Base-by-base conservation (phyloP, 1,140 invertebrate genomes). In the Globodera rostochiensis region DNA sequence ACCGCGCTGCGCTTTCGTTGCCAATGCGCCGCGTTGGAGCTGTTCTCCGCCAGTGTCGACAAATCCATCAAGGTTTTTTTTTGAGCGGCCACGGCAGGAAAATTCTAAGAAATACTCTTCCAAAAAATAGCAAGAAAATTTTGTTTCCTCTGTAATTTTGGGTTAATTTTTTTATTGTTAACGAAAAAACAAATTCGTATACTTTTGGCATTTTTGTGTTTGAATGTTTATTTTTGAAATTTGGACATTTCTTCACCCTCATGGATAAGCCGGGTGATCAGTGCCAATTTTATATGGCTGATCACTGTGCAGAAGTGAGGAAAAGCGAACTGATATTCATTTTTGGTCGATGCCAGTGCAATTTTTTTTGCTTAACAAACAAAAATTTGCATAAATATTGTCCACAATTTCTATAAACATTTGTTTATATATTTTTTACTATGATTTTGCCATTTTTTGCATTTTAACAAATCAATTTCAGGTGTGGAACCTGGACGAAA, bases 401-500 rank as follows among this genome's bases (percentile, higher is more conserved):
- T 64, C 70, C 46, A 15, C 70, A 77, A 64, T 64, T 13, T 25
- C 15, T 66, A 57, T 11, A 64, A 76, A 57, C 3, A 9, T 7
- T n/a, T 19, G 21, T 79, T 19, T 25, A 77, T 25, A 77, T 49
- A 5, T 25, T 25, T 25, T 25, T 25, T 25, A 25, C 25, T 25
- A 19, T 1, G 49, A 25, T 45, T 7, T 25, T 13, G n/a, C 60
- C 7, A 45, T 3, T 21, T 77, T 66, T 77, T 77, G 70, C n/a
- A 19, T 19, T 36, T 36, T 73, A 53, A 73, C 36, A 71, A 73
- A 50, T 69, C 71, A 6, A 73, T 80, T 85, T 69, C 19, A 86
- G 85, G 73, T 78, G 47, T 85, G 84, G 84, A 81, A 86, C 73
- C 45, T 86, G 45, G 82, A 86, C 25, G 83, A 85, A 74, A 85